Conservation (phyloP, 2,888 invertebrate species). For the Caenorhabditis doughertyi region DNA sequence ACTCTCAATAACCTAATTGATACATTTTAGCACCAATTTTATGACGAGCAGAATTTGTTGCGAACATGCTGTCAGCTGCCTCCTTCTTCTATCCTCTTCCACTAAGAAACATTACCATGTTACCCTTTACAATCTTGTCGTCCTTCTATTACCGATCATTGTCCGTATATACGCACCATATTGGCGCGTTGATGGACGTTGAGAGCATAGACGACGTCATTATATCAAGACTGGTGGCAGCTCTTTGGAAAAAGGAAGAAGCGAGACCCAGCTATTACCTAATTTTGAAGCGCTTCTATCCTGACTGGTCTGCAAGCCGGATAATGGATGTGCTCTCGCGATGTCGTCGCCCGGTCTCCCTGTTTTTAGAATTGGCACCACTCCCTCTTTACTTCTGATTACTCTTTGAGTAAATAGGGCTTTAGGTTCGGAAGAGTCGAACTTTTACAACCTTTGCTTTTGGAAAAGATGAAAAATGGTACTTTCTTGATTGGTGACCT, state of each 20-base stretch:
- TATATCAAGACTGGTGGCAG: conserved; percentile 62
- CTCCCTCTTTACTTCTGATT: conserved; percentile 9
- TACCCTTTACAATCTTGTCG: conserved; percentile 20
- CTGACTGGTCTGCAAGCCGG: conserved; percentile 40
- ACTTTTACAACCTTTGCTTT: no score
- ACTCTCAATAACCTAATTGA: conserved; percentile 59
- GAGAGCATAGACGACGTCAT: conserved; percentile 40
- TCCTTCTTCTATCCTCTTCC: background rate
- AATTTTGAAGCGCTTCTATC: conserved; percentile 58
- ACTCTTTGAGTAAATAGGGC: background rate
- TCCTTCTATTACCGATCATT: conserved; percentile 58
- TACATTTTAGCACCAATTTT: conserved; percentile 67
- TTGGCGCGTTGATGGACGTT: conserved; percentile 60
- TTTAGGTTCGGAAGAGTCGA: background rate
- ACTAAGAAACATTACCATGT: background rate
- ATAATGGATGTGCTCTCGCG: conserved; percentile 58
- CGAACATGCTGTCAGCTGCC: conserved; percentile 66
- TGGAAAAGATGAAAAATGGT: no score
- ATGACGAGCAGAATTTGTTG: conserved; percentile 60
- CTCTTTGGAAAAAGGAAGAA: conserved; percentile 7
- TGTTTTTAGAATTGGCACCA: conserved; percentile 6
- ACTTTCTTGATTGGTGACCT: no score
- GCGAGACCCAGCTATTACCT: conserved; percentile 58
- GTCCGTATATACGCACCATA: conserved; percentile 51
- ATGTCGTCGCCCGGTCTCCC: conserved; percentile 8